Conservation (phyloP, 35 echinoderm and acorn worm species). For the Diadema setosum region DNA sequence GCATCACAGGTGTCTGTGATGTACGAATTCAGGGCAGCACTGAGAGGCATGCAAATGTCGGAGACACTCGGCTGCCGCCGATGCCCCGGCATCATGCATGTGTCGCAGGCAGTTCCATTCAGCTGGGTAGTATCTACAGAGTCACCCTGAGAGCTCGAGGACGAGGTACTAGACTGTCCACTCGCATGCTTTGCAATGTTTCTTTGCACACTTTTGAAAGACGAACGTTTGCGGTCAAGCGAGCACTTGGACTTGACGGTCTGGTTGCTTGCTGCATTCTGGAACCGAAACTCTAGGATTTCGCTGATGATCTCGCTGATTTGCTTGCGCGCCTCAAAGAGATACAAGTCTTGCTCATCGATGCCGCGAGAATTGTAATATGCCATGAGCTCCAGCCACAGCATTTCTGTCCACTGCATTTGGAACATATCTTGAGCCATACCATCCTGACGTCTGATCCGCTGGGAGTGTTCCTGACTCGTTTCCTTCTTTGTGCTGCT, state of each 20-base stretch:
- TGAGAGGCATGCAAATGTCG: conserved; percentile 58
- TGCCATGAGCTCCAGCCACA: conserved; percentile 90
- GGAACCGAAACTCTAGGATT: conserved; percentile 77
- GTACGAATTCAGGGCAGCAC: conserved; percentile 49
- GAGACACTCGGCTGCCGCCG: background rate
- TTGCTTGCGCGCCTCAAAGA: conserved; percentile 41
- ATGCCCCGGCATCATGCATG: background rate
- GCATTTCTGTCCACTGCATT: conserved; percentile 58
- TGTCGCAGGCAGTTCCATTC: background rate
- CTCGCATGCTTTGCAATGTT: background rate
- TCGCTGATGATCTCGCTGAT: conserved; percentile 28
- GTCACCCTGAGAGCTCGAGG: background rate
- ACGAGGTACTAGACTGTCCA: background rate
- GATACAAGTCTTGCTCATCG: conserved; percentile 47
- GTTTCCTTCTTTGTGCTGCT: conserved; percentile 56
- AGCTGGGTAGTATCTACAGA: background rate
- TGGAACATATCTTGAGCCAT: conserved; percentile 56
- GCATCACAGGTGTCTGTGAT: conserved; percentile 58
- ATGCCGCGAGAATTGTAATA: conserved; percentile 60
- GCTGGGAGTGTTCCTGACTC: background rate
- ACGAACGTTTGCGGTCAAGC: background rate
- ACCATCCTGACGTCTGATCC: conserved; percentile 9
- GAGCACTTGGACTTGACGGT: background rate
- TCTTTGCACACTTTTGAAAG: background rate
- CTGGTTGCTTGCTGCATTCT: background rate